Conservation (phyloP, 2,113 vertebrate species). For the Cyprichromis sp. region DNA sequence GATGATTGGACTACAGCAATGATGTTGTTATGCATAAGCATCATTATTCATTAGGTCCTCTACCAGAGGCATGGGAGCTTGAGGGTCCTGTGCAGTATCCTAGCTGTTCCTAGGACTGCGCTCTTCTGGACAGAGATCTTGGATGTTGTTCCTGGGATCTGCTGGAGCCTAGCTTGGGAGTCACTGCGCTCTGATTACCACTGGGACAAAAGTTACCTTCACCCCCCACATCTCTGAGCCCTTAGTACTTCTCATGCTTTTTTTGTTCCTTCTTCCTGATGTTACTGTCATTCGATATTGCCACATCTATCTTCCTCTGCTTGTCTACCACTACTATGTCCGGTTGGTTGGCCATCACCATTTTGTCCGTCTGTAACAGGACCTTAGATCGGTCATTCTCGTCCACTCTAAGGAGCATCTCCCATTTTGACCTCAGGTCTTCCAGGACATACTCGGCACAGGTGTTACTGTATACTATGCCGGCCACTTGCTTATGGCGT, state of each 20-base stretch:
- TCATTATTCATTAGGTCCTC: background rate
- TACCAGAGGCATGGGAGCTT: background rate
- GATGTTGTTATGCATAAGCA: background rate
- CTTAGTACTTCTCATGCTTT: background rate
- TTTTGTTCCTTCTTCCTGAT: background rate
- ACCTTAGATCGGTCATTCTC: background rate
- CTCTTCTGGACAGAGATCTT: background rate
- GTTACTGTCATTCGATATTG: background rate
- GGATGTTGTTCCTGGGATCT: background rate
- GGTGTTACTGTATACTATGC: accelerated
- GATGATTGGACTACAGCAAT: background rate
- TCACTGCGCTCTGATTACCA: background rate
- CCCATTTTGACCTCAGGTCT: background rate
- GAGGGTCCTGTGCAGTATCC: background rate
- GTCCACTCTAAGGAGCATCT: background rate
- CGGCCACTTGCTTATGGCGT: accelerated
- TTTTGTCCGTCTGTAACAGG: background rate
- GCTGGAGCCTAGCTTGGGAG: background rate
- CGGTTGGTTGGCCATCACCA: background rate
- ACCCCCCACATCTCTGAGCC: background rate
- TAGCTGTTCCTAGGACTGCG: background rate
- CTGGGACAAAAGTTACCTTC: background rate
- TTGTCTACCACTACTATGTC: background rate
- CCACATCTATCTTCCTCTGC: background rate
- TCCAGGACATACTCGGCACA: background rate